These are phyloP conservation scores for Neomorphus geoffroyi DNA, from an alignment of 2,797 vertebrate genomes.

Conservation along the genomic window DNA sequence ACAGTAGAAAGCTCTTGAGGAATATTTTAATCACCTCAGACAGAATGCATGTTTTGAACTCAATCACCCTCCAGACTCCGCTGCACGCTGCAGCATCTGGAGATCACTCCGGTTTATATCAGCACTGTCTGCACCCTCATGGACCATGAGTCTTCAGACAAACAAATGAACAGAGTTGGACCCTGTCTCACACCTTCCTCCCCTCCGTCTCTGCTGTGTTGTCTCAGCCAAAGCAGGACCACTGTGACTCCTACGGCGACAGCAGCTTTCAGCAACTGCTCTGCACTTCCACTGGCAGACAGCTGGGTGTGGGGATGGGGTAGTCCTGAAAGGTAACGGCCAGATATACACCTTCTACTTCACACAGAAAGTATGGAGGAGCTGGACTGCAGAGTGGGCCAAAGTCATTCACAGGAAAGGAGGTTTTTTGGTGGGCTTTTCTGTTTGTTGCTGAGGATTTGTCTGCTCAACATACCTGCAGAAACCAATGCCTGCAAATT, in stretches of 20 bases:
- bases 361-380: background rate
- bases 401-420: background rate
- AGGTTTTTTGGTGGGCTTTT: no score
- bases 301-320: no score
- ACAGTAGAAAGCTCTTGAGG: background rate
- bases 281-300: no score
- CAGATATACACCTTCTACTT: background rate
- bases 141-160: background rate
- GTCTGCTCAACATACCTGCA: background rate
- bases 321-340: background rate
- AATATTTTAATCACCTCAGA: background rate
- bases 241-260: background rate
- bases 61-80: background rate
- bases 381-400: background rate
- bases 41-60: background rate
- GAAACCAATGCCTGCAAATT: background rate
- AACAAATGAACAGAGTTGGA: background rate
- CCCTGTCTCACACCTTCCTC: background rate
- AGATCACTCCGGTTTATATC: background rate
- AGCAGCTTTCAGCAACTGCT: background rate
- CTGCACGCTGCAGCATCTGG: accelerated
- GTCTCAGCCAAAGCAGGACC: background rate
- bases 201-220: background rate
- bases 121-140: accelerated
- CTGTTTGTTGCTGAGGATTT: background rate